phyloP scores from a whole-genome alignment of 64 coral and sea anemone species.

The Trachythela sp. region DNA sequence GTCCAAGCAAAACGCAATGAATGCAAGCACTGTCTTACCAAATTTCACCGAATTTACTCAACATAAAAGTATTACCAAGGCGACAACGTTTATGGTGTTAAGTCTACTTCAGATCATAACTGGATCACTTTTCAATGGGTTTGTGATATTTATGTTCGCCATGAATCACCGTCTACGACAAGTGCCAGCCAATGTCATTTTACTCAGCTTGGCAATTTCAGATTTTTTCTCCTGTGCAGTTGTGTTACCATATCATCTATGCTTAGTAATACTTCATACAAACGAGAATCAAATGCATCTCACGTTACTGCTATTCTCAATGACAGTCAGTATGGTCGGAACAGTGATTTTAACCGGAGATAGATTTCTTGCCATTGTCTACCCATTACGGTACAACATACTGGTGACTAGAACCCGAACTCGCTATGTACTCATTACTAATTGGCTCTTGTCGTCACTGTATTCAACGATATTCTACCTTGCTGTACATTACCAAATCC shows the following conservation, averaged over 20 bases:
- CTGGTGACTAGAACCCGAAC: background rate
- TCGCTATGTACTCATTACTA: background rate
- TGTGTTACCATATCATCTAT: background rate
- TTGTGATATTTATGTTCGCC: background rate
- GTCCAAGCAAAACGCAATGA: too few relatives aligned
- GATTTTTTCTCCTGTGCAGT: background rate
- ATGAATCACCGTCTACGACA: background rate
- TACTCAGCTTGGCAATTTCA: background rate
- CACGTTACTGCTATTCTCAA: background rate
- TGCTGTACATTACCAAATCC: background rate
- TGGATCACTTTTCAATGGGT: background rate
- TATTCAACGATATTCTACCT: background rate
- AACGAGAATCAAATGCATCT: background rate
- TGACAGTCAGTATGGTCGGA: background rate
- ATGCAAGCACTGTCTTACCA: too few relatives aligned
- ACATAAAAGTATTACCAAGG: too few relatives aligned
- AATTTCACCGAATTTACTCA: too few relatives aligned
- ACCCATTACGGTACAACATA: background rate
- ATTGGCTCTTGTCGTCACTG: background rate
- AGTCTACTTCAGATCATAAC: background rate
- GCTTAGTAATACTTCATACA: background rate
- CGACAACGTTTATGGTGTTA: background rate
- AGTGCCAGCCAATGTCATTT: background rate
- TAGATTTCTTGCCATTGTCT: background rate
- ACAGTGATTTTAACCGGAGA: background rate